Base-by-base conservation (phyloP, 30 jellyfish, hydroid and myxozoan genomes). In the Calvadosia cruxmelitensis region DNA sequence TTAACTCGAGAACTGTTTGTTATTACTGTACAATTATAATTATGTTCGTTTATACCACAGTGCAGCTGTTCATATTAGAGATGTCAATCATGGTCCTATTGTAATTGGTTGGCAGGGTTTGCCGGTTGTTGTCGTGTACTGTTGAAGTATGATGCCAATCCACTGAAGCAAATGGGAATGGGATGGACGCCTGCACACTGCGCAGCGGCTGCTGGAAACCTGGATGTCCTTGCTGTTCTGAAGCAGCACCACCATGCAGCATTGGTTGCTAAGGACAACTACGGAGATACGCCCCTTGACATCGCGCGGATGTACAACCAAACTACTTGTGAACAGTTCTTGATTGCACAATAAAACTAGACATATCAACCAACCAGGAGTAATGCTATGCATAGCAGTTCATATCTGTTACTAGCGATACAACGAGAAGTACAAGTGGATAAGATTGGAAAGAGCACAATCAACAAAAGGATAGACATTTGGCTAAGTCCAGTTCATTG, bases 181-280 rank as follows among this genome's bases (percentile, higher is more conserved):
- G 93, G 94, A 1, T 78, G 93, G 93, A 78, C 96, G 0, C 93
- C 96, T 0, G 96, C 87, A 5, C 96, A 85, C 72, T 85, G 96
- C 66, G 96, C 96, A 20, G 96, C 96, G 1, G 96, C 78, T 63
- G 77, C 74, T 1, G 96, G 96, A 1, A 77, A 78, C 49, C 31
- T 85, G 33, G 71, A 75, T 20, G 81, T 85, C 7, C 65, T 85
- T 15, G 65, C 61, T 52, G 52, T 85, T 27, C 73, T 85, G 31
- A 61, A 73, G 23, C 66, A 71, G 50, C 31, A 52, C 53, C 78
- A 84, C n/a, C n/a, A n/a, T 26, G 93, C 76, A 0, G 48, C 78
- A 24, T 63, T 85, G 25, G 57, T 26, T 23, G 77, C 82, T 13
- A 73, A 27, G 32, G 96, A 85, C 69, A 85, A 85, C 48, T 74